These are phyloP conservation scores for Lithosia quadra DNA, from an alignment of 2,888 invertebrate genomes.

Conservation along the genomic window DNA sequence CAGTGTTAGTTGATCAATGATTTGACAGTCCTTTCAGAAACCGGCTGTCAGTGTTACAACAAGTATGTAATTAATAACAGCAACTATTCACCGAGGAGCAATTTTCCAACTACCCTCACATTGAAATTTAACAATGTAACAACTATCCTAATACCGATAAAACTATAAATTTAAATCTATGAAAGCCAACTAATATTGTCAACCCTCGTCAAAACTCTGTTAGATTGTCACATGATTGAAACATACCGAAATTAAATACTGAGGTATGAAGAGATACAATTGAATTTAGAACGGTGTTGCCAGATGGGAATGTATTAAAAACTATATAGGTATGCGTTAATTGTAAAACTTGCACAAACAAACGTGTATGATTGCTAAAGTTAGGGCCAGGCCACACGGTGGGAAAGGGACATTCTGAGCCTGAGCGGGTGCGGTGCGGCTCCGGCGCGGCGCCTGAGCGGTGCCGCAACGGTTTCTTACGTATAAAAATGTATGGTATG, in stretches of 20 bases:
- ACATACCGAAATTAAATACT: neutral
- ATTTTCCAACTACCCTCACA: neutral
- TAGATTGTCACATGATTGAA: neutral
- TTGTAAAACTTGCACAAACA: neutral
- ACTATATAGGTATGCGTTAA: neutral
- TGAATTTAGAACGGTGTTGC: neutral
- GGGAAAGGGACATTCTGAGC: too few species aligned
- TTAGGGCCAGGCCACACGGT: too few species aligned
- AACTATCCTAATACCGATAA: neutral
- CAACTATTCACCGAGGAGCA: neutral
- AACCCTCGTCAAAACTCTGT: constrained; percentile 1
- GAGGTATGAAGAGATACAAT: neutral
- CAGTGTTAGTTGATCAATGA: too few species aligned
- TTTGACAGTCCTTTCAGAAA: too few species aligned
- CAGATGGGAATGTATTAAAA: neutral
- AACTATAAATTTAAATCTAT: constrained; percentile 4
- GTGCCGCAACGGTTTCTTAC: too few species aligned
- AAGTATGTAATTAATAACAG: neutral
- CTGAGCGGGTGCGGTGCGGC: too few species aligned
- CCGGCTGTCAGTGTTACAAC: neutral
- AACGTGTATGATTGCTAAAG: constrained; percentile 1
- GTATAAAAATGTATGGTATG: too few species aligned
- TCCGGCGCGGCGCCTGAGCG: too few species aligned
- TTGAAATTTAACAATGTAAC: neutral
- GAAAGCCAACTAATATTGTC: constrained; percentile 1